phyloP scores from a whole-genome alignment of 64 coral and sea anemone genomes.

The Stichodactyla helianthus region DNA sequence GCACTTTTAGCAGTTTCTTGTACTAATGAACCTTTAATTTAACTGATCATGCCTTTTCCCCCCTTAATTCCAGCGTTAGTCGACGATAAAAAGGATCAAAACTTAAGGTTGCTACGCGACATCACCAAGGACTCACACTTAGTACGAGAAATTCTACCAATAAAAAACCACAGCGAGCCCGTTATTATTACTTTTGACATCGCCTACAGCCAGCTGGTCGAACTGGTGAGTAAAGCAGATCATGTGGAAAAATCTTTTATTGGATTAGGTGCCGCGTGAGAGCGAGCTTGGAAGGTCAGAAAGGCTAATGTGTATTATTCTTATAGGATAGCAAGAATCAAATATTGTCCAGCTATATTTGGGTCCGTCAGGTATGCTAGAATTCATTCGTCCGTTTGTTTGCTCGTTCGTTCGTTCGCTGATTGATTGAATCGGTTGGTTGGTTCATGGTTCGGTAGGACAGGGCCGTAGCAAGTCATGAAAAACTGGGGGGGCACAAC shows the following conservation, averaged over 20 bases:
- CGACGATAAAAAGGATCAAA: background rate
- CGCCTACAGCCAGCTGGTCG: slow-evolving; percentile 43
- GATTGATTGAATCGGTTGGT: too few species aligned
- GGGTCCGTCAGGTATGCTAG: slow-evolving; percentile 38
- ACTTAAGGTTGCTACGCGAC: slow-evolving; percentile 14
- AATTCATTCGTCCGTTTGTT: background rate
- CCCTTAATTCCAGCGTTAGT: too few species aligned
- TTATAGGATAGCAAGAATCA: slow-evolving; percentile 52
- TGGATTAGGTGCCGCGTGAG: too few species aligned
- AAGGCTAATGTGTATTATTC: too few species aligned
- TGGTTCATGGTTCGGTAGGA: too few species aligned
- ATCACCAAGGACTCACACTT: slow-evolving; percentile 29
- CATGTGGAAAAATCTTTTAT: background rate
- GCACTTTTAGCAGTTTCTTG: too few species aligned
- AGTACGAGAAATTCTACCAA: slow-evolving; percentile 33
- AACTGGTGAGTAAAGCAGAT: slow-evolving; percentile 19
- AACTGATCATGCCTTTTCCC: too few species aligned
- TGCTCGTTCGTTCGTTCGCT: too few species aligned
- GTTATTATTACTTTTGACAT: slow-evolving; percentile 43
- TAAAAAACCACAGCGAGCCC: slow-evolving; percentile 8
- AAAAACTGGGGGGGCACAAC: too few species aligned
- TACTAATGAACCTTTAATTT: too few species aligned
- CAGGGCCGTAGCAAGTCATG: too few species aligned
- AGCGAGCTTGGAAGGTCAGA: too few species aligned
- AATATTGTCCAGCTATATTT: slow-evolving; percentile 48